Percentiles rank a stretch among this genome's conserved stretches.
Evolutionary conservation across 2,797 vertebrate genomes (phyloP).

Genomic region (Hydrocynus forskahlii): DNA sequence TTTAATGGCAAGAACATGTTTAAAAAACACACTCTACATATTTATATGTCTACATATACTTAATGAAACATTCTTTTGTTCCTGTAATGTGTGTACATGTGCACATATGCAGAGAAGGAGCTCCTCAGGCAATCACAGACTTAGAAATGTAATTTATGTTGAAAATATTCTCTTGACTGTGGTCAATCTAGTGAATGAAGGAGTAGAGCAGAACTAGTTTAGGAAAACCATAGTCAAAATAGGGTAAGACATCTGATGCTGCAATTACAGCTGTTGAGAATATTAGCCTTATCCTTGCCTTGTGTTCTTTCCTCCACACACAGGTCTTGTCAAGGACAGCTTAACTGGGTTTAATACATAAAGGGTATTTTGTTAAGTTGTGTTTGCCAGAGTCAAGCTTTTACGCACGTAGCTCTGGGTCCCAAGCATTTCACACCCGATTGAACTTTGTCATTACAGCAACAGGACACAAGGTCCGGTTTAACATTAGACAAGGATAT

Average conservation of each 20-base stretch:
- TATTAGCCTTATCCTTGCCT: constrained; percentile 27
- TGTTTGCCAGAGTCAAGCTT: constrained; percentile 33
- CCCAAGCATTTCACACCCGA: constrained; percentile 22
- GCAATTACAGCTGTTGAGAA: constrained; percentile 29
- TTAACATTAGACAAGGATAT: constrained; percentile 6
- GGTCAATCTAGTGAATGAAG: constrained; percentile 57
- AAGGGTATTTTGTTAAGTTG: constrained; percentile 30
- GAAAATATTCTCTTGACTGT: constrained; percentile 57
- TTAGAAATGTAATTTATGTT: constrained; percentile 24
- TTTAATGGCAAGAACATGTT: background rate
- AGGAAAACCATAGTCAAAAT: constrained; percentile 31
- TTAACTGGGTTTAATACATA: constrained; percentile 36
- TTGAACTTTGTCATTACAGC: constrained; percentile 12
- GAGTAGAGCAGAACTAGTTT: constrained; percentile 50
- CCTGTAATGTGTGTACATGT: background rate
- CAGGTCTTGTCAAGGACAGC: constrained; percentile 17
- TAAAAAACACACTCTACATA: background rate
- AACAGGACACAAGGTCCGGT: constrained; percentile 33
- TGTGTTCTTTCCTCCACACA: constrained; percentile 6
- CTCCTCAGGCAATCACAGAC: background rate
- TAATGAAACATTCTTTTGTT: background rate
- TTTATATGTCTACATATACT: background rate
- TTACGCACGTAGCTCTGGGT: constrained; percentile 14
- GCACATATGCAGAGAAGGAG: background rate
- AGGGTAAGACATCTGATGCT: constrained; percentile 28